Conservation (phyloP, 2,113 vertebrate species). For the Guaruba guarouba region DNA sequence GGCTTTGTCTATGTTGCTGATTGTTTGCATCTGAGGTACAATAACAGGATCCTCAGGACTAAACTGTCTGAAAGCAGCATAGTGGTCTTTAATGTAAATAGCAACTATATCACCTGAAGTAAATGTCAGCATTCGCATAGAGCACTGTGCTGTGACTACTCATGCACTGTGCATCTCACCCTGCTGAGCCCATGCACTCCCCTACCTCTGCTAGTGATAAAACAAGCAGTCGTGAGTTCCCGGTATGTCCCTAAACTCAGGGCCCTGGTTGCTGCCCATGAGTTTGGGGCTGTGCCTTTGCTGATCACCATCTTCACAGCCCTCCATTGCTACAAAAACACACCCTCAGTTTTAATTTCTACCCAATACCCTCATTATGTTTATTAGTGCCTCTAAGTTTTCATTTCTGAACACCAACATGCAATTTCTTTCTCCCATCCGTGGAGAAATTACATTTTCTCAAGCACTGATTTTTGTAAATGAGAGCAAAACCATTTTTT, state of each 20-base stretch:
- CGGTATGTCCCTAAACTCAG: not conserved
- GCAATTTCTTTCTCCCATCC: not conserved
- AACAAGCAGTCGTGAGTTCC: fast-evolving
- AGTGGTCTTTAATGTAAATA: not conserved
- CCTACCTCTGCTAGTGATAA: not conserved
- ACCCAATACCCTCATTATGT: not conserved
- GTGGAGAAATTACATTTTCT: not conserved
- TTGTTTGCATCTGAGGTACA: not conserved
- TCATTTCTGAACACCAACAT: not conserved
- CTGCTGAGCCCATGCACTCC: not conserved
- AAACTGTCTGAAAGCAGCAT: not conserved
- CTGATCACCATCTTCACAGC: not conserved
- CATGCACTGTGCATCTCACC: not conserved
- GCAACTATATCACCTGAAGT: not conserved
- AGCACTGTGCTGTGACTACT: not conserved
- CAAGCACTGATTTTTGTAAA: not conserved
- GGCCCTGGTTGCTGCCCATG: not conserved
- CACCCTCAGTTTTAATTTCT: not conserved
- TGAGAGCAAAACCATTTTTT: not conserved
- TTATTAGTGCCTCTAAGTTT: not conserved
- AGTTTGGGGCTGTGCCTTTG: not conserved
- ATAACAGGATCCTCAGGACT: not conserved
- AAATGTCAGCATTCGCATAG: not conserved
- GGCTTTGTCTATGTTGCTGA: not conserved
- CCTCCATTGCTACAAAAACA: not conserved